A percentile compares a stretch with the other conserved stretches of the same genome.
phyloP scores from a whole-genome alignment of 1,140 invertebrate genomes.

The Trichonephila inaurata region DNA sequence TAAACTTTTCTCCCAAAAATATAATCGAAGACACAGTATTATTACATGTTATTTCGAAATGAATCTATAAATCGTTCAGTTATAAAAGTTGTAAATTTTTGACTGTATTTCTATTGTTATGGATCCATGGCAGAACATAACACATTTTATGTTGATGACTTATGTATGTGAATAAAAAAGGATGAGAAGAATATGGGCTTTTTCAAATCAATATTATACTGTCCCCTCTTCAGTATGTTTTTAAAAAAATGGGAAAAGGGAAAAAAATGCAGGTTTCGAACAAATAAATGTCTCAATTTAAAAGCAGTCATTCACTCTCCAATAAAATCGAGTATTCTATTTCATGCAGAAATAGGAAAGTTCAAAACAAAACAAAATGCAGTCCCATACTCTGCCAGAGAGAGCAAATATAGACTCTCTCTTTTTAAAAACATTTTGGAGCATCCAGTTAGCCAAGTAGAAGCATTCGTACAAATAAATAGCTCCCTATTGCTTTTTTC shows the following conservation, averaged over 20 bases:
- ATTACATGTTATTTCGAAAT: too few relatives aligned
- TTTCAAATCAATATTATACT: neutral
- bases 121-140: too few relatives aligned
- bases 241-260: neutral
- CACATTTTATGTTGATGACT: neutral
- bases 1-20: too few relatives aligned
- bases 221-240: too few relatives aligned
- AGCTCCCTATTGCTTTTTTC: neutral
- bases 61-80: too few relatives aligned
- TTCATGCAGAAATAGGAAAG: neutral
- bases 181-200: neutral
- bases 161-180: neutral
- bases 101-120: too few relatives aligned
- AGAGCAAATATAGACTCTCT: neutral
- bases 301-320: constrained; percentile 40
- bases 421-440: constrained; percentile 2
- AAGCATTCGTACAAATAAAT: constrained; percentile 42
- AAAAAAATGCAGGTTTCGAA: neutral
- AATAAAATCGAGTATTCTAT: constrained; percentile 47
- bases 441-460: constrained; percentile 27
- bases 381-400: neutral
- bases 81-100: too few relatives aligned
- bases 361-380: constrained; percentile 15
- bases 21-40: too few relatives aligned
- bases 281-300: constrained; percentile 36